These are phyloP conservation scores for Odontomachus brunneus DNA, from an alignment of 1,140 invertebrate genomes.

Conservation along the genomic window DNA sequence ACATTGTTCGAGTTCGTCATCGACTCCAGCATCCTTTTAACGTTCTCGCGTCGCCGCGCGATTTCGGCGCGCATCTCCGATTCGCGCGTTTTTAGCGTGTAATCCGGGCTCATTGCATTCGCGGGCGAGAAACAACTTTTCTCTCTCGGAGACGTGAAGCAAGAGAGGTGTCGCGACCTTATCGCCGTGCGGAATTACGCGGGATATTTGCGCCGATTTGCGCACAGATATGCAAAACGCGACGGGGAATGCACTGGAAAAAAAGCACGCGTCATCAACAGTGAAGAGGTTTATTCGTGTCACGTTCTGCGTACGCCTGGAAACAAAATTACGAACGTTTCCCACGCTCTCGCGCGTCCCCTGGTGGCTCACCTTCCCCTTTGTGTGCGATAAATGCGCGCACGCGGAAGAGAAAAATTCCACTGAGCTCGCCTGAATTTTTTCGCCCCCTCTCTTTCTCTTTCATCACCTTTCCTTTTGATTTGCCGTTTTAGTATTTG, in stretches of 20 bases:
- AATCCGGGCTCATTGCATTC: too few species aligned
- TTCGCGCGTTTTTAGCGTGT: too few species aligned
- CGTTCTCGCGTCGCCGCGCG: too few species aligned
- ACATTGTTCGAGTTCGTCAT: too few species aligned
- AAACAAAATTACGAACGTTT: background rate
- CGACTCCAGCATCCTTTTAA: too few species aligned
- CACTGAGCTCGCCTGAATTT: background rate
- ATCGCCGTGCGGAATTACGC: background rate
- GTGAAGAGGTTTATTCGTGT: constrained; percentile 29
- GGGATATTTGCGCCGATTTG: constrained; percentile 22
- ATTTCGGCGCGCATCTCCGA: background rate
- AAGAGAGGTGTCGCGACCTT: constrained; percentile 11
- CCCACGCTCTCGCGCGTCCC: background rate
- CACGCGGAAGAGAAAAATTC: background rate
- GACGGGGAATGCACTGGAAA: constrained; percentile 4
- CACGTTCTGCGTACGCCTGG: constrained; percentile 1
- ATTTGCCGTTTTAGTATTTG: constrained; percentile 90
- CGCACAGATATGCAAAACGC: constrained; percentile 29
- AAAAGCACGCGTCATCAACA: background rate
- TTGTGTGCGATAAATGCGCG: background rate
- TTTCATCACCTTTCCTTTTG: constrained; percentile 10
- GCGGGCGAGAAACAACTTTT: too few species aligned
- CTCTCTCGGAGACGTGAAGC: constrained; percentile 2
- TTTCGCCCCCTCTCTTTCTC: too few species aligned
- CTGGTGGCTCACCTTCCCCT: background rate